Percentiles rank a stretch among this genome's conserved stretches.
These are phyloP conservation scores for Psittacula cyanocephala DNA, from an alignment of 2,113 vertebrate genomes.

Conservation along the genomic window DNA sequence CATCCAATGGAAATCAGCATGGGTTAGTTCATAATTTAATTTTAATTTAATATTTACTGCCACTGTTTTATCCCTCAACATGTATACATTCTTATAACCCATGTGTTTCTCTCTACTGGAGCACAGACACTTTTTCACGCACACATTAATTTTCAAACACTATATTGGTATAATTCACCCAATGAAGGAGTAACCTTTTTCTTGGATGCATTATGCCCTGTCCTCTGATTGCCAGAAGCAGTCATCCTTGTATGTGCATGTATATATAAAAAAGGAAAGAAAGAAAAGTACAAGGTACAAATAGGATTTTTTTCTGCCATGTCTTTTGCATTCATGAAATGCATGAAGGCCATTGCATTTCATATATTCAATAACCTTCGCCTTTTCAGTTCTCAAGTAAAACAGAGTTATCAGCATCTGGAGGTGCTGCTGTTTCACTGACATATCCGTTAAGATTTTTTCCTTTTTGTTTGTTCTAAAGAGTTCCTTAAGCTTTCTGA, in stretches of 20 bases:
- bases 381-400: not conserved
- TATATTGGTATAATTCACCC: not conserved
- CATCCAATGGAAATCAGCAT: not conserved
- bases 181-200: not conserved
- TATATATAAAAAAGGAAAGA: not conserved
- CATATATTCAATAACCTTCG: not conserved
- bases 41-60: not conserved
- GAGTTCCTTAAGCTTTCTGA: not conserved
- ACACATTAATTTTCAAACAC: not conserved
- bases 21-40: not conserved
- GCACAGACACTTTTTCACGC: not conserved
- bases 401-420: not conserved
- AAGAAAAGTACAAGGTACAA: not conserved
- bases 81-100: not conserved
- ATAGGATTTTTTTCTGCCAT: not conserved
- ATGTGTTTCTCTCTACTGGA: not conserved
- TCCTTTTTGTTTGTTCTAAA: not conserved
- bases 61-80: not conserved
- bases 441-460: not conserved
- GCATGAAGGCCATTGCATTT: not conserved
- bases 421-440: not conserved
- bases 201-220: not conserved
- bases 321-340: not conserved
- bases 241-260: rapidly evolving
- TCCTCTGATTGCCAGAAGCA: not conserved